Percentiles rank a stretch among this genome's conserved stretches.
Conservation (phyloP, 2,888 invertebrate species). For the Arrhopalites spinosus region DNA sequence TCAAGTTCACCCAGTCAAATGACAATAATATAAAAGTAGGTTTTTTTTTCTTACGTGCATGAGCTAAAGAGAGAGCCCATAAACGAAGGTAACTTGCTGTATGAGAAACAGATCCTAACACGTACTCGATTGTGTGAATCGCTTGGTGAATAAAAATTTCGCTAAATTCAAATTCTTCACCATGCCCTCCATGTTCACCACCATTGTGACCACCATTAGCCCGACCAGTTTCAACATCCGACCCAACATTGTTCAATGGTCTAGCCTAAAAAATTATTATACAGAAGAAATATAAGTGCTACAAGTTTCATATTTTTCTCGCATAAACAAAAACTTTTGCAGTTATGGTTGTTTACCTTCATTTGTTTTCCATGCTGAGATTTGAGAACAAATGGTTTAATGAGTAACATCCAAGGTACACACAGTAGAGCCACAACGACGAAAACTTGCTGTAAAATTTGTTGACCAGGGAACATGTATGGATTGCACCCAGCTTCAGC, state of each 20-base stretch:
- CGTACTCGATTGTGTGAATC: constrained; percentile 98
- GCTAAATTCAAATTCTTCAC: constrained; percentile 70
- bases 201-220: constrained; percentile 36
- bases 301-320: too few species aligned
- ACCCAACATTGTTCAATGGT: constrained; percentile 33
- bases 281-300: not conserved
- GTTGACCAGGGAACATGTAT: constrained; percentile 64
- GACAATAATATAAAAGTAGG: not conserved
- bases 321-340: too few species aligned
- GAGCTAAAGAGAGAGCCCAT: constrained; percentile 97
- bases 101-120: constrained; percentile 90
- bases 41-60: constrained; percentile 68
- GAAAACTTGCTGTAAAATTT: constrained; percentile 75
- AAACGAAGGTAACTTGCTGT: constrained; percentile 98
- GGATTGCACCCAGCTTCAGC: constrained; percentile 28
- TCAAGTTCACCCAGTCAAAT: not conserved
- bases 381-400: constrained; percentile 86
- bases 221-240: constrained; percentile 23
- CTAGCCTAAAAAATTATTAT: constrained; percentile 21
- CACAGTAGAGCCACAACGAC: constrained; percentile 75
- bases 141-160: constrained; percentile 69
- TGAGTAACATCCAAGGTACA: constrained; percentile 91
- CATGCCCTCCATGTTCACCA: constrained; percentile 59
- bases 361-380: constrained; percentile 57
- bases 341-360: constrained; percentile 21